phyloP scores from a whole-genome alignment of 2,113 vertebrate genomes.

The Pseudonaja textilis region DNA sequence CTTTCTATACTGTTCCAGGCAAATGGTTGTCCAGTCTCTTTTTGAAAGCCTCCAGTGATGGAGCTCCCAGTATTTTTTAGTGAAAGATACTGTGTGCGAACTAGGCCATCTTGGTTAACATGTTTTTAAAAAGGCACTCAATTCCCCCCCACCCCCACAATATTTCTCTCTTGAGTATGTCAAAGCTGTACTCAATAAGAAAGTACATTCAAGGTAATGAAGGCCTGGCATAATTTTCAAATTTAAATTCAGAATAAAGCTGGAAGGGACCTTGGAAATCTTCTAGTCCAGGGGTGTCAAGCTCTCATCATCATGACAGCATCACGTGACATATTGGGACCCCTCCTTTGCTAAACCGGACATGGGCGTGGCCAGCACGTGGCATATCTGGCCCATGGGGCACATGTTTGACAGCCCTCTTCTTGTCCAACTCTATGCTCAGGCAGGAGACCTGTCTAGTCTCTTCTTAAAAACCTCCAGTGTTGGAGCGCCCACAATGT shows the following conservation, averaged over 20 bases:
- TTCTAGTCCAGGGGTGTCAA: too few relatives aligned
- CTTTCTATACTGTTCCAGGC: too few relatives aligned
- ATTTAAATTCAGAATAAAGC: not conserved
- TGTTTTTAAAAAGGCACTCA: not conserved
- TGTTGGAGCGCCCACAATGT: not conserved
- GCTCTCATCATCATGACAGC: too few relatives aligned
- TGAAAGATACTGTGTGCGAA: not conserved
- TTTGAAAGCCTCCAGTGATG: too few relatives aligned
- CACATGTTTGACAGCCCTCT: too few relatives aligned
- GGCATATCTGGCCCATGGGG: too few relatives aligned
- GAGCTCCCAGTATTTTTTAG: not conserved
- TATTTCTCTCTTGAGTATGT: not conserved
- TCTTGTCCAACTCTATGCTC: not conserved
- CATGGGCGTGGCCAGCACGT: too few relatives aligned
- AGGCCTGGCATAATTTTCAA: not conserved
- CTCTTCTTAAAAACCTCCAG: not conserved
- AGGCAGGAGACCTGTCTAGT: not conserved
- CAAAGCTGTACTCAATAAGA: not conserved
- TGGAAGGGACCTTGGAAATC: not conserved
- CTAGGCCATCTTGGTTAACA: not conserved
- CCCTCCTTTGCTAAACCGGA: too few relatives aligned
- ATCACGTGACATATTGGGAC: too few relatives aligned
- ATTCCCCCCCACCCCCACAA: not conserved
- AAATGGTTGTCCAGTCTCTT: too few relatives aligned
- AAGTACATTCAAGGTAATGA: not conserved